Base-by-base conservation (phyloP, 2,797 vertebrate genomes). In the Nannoperca australis region DNA sequence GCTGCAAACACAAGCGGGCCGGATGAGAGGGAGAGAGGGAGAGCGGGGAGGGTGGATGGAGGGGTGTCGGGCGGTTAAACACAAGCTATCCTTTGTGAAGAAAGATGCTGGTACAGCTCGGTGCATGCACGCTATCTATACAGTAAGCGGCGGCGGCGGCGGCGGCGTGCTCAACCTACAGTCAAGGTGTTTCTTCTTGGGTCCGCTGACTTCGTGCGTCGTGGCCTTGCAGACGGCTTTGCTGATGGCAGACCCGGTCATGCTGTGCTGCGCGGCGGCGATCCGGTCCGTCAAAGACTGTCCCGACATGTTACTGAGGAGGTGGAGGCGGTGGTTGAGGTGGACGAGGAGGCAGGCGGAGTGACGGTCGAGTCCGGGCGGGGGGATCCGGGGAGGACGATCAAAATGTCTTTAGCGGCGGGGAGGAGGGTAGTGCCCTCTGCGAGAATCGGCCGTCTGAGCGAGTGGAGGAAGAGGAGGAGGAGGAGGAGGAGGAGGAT, bases 251-350 rank as follows among this genome's bases (percentile, higher is more conserved):
- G 94, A 97, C 53, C 97, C 97, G 87, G 97, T 98, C 94, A 97
- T 95, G 59, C 96, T 97, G 96, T 97, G 96, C 92, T 97, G 96
- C 62, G 96, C 96, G 71, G 96, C 96, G 49, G 96, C 92, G 93
- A 97, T 96, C 89, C 96, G 95, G 93, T 97, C 96, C 32, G 96
- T 97, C 89, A 97, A 95, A 67, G 96, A 96, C 93, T 97, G 96
- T 51, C 96, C 96, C 84, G 96, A 97, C 96, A 97, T 97, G 97
- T 95, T 90, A 70, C 83, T 65, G 83, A 70, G 65, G 73, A 80
- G 56, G 79, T 53, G 55, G 84, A 22, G 79, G 34, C 8, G 78
- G 45, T 13, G 42, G 53, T 4, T 45, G 74, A 1, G 66, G 63
- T 2, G 59, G 75, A 81, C 10, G 72, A 79, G 76, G 82, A 66